phyloP scores from a whole-genome alignment of 2,113 vertebrate genomes.

The Myrmecophaga tridactyla region DNA sequence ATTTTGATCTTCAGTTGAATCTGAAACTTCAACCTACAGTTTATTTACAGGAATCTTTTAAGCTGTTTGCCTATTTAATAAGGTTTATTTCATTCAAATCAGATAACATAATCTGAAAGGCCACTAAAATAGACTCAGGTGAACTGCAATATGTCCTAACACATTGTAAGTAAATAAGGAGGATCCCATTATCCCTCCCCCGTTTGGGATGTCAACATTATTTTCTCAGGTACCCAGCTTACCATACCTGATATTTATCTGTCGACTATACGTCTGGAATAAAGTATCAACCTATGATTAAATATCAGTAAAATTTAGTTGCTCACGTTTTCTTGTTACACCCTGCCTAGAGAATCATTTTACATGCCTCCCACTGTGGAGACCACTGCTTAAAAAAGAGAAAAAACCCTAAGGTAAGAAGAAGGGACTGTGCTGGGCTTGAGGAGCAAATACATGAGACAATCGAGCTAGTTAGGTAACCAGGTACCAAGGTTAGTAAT shows the following conservation, averaged over 20 bases:
- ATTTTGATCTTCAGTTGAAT: background rate
- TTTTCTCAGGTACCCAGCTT: background rate
- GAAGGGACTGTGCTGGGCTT: background rate
- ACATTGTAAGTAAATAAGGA: background rate
- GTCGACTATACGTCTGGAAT: background rate
- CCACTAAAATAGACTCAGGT: background rate
- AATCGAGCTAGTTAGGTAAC: background rate
- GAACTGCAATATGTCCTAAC: background rate
- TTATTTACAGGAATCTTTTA: constrained; percentile 13
- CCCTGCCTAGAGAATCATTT: background rate
- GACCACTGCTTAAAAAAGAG: background rate
- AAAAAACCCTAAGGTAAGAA: background rate
- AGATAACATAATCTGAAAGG: background rate
- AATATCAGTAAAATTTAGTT: background rate
- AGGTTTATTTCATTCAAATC: constrained; percentile 3
- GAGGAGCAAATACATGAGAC: too few species aligned
- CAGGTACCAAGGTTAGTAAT: background rate
- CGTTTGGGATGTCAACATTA: too few species aligned
- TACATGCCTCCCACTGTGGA: background rate
- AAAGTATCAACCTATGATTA: background rate
- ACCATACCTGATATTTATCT: background rate
- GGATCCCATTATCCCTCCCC: background rate
- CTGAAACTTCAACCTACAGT: background rate
- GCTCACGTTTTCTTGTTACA: background rate
- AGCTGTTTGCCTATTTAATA: background rate